Conservation (phyloP, 1,140 invertebrate species). For the Meteorus sp. region DNA sequence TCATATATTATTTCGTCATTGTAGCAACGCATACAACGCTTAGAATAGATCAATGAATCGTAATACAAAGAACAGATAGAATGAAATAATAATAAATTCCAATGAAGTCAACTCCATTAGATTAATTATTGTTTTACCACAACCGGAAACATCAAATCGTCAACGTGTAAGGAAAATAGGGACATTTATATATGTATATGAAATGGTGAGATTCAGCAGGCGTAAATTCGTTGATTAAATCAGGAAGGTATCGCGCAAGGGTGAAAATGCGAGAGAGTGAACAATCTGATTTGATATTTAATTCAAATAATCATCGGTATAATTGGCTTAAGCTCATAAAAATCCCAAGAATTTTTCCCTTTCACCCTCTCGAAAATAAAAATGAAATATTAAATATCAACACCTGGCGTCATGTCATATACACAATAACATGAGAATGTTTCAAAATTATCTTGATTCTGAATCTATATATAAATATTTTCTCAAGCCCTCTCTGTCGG, state of each 20-base stretch:
- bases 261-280: not conserved
- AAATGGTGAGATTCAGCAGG: not conserved
- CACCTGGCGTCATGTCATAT: not conserved
- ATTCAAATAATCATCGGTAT: slow-evolving; percentile 28
- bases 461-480: too few relatives aligned
- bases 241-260: not conserved
- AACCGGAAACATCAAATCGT: slow-evolving; percentile 9
- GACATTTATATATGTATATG: too few relatives aligned
- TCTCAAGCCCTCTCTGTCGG: too few relatives aligned
- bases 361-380: not conserved
- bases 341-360: not conserved
- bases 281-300: slow-evolving; percentile 27
- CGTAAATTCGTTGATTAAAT: slow-evolving; percentile 31
- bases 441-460: too few relatives aligned
- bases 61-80: too few relatives aligned
- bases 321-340: slow-evolving; percentile 19
- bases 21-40: too few relatives aligned
- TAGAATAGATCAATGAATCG: too few relatives aligned
- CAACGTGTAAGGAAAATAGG: too few relatives aligned
- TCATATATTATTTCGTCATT: too few relatives aligned
- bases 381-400: not conserved
- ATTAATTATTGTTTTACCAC: slow-evolving; percentile 15
- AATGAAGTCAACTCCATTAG: not conserved
- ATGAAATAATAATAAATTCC: too few relatives aligned
- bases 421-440: too few relatives aligned